Evolutionary conservation across 1,140 invertebrate genomes (phyloP), one percentile per base, ranked within the genome.

Genomic region (Dermatophagoides farinae): DNA sequence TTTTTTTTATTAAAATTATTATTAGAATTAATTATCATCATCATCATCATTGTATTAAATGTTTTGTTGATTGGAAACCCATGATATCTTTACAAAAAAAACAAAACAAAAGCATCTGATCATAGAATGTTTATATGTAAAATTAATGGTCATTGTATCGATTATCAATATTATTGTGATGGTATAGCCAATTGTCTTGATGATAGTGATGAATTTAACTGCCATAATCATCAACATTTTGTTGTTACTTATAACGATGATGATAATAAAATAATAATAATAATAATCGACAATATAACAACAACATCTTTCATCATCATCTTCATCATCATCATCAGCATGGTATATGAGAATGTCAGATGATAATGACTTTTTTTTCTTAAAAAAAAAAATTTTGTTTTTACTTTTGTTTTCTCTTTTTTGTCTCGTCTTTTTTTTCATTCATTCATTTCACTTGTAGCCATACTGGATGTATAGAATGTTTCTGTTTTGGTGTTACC

Each of bases 401-500:
- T 31, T 8, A 31, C 31, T 31, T 31, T 31, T 31, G 2, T 31
- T 31, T 31, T 31, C 31, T 31, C 31, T 31, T 8, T 31, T 31
- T 31, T 31, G 2, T n/a, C n/a, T n/a, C n/a, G n/a, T n/a, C n/a
- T n/a, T n/a, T n/a, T n/a, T n/a, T n/a, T n/a, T n/a, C n/a, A n/a
- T n/a, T n/a, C n/a, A n/a, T 84, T 70, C 86, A 89, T 69, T 96
- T 78, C 78, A 82, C 67, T 60, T 72, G 76, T 47, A 79, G 86
- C 70, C 80, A 82, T 67, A 80, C 82, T 65, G 90, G 90, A n/a
- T 96, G 90, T 69, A 83, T 89, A 50, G 77, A 79, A 37, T 95
- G 90, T 71, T 93, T 93, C 81, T 96, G 90, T 68, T 87, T 87
- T 75, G 90, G 88, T 4, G 77, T 89, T 1, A 82, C 83, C 1